Conservation (phyloP, 2,113 vertebrate genomes). For the Oryzias celebensis region DNA sequence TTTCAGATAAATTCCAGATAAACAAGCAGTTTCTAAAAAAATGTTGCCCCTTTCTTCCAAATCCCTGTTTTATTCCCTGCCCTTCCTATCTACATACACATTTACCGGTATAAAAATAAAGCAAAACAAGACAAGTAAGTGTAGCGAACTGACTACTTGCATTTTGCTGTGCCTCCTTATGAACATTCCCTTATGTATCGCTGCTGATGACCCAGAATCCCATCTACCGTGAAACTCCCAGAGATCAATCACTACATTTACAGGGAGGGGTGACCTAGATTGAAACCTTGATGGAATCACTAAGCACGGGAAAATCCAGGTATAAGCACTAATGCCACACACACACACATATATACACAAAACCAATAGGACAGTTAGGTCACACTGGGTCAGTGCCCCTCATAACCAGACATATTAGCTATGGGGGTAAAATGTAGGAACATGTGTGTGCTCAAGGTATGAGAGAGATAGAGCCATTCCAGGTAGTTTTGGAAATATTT, state of each 20-base stretch:
- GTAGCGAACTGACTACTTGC: too few species aligned
- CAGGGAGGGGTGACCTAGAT: slow-evolving; percentile 46
- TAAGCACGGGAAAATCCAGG: slow-evolving; percentile 30
- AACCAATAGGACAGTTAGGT: slow-evolving; percentile 28
- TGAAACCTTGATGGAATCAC: slow-evolving; percentile 57
- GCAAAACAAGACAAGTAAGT: too few species aligned
- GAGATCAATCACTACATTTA: slow-evolving; percentile 57
- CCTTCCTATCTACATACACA: too few species aligned
- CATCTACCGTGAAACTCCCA: slow-evolving; percentile 32
- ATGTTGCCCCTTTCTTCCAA: slow-evolving; percentile 4
- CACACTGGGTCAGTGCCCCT: slow-evolving; percentile 34
- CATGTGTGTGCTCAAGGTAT: slow-evolving; percentile 2
- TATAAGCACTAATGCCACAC: slow-evolving; percentile 17
- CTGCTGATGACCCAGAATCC: slow-evolving; percentile 3
- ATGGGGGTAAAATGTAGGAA: slow-evolving; percentile 1
- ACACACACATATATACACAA: slow-evolving; percentile 5
- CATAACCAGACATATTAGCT: slow-evolving; percentile 16
- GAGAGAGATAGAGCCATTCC: slow-evolving; percentile 25
- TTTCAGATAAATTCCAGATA: slow-evolving; percentile 42
- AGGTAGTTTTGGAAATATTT: slow-evolving; percentile 36
- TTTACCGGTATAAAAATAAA: too few species aligned
- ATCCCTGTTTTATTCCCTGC: too few species aligned
- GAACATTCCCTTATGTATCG: too few species aligned
- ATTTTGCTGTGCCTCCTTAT: too few species aligned
- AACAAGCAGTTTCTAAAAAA: slow-evolving; percentile 56